Conservation (phyloP, 2,888 invertebrate species). For the Vesta saturnalis region DNA sequence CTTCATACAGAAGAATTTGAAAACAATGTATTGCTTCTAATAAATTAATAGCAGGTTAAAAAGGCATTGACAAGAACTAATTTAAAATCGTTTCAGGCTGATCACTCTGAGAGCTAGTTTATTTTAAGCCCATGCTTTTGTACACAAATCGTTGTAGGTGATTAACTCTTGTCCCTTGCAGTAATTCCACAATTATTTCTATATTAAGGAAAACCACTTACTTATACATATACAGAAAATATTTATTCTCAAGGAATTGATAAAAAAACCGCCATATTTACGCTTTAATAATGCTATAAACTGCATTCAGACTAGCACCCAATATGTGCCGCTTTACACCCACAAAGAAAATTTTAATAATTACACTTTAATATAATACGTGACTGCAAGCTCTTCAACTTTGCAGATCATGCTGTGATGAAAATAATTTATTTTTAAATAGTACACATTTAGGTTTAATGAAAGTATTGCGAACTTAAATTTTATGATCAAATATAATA, state of each 20-base stretch:
- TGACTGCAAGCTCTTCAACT: slow-evolving; percentile 34
- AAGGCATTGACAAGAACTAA: slow-evolving; percentile 29
- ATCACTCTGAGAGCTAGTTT: slow-evolving; percentile 26
- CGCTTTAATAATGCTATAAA: not conserved
- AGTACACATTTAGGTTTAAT: not conserved
- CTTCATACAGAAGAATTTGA: slow-evolving; percentile 8
- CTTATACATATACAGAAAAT: not conserved
- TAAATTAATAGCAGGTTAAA: slow-evolving; percentile 27
- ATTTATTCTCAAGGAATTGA: not conserved
- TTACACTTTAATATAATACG: slow-evolving; percentile 47
- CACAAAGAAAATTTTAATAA: slow-evolving; percentile 15
- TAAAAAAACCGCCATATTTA: not conserved
- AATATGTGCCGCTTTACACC: not conserved
- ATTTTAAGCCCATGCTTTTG: slow-evolving; percentile 23
- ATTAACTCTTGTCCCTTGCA: not conserved
- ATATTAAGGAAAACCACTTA: not conserved
- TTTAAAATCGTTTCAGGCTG: slow-evolving; percentile 27
- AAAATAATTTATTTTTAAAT: not conserved
- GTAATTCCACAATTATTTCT: not conserved
- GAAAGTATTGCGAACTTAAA: not conserved
- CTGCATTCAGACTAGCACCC: not conserved
- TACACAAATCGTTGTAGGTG: slow-evolving; percentile 4
- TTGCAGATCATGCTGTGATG: slow-evolving; percentile 1
- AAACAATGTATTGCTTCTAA: slow-evolving; percentile 21
- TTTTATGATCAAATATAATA: no score